phyloP scores from a whole-genome alignment of 2,113 vertebrate species.

The Numida meleagris region DNA sequence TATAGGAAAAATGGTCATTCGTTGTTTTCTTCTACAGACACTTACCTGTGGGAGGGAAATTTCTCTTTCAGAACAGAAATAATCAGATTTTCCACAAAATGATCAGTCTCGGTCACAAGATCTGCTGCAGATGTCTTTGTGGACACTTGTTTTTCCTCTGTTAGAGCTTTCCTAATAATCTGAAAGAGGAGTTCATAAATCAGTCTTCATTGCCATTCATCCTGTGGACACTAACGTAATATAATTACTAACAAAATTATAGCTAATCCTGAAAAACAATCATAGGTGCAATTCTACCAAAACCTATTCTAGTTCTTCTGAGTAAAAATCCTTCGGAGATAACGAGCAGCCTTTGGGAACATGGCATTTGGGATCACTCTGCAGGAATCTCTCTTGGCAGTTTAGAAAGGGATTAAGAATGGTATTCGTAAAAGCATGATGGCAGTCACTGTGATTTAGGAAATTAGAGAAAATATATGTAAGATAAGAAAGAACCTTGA shows the following conservation, averaged over 20 bases:
- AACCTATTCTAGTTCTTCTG: not conserved
- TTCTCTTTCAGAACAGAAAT: constrained; percentile 84
- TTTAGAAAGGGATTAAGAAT: not conserved
- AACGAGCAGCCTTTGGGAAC: not conserved
- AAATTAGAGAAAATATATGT: not conserved
- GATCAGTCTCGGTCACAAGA: constrained; percentile 89
- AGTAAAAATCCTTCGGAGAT: not conserved
- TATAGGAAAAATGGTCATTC: not conserved
- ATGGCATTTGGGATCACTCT: not conserved
- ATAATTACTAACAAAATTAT: not conserved
- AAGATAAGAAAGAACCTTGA: not conserved
- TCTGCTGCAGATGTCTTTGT: constrained; percentile 88
- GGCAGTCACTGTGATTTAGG: not conserved
- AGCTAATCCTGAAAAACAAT: not conserved
- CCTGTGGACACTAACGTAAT: not conserved
- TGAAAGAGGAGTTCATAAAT: constrained; percentile 57
- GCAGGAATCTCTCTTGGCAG: not conserved
- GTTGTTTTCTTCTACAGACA: not conserved
- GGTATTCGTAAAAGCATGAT: not conserved
- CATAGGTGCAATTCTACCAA: not conserved
- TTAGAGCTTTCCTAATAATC: constrained; percentile 85
- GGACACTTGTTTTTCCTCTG: constrained; percentile 85
- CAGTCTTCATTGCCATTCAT: not conserved
- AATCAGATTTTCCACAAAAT: constrained; percentile 86
- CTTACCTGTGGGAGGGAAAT: constrained; percentile 88